Evolutionary conservation across 2,888 invertebrate species (phyloP).

Genomic region (Tipula confusa): DNA sequence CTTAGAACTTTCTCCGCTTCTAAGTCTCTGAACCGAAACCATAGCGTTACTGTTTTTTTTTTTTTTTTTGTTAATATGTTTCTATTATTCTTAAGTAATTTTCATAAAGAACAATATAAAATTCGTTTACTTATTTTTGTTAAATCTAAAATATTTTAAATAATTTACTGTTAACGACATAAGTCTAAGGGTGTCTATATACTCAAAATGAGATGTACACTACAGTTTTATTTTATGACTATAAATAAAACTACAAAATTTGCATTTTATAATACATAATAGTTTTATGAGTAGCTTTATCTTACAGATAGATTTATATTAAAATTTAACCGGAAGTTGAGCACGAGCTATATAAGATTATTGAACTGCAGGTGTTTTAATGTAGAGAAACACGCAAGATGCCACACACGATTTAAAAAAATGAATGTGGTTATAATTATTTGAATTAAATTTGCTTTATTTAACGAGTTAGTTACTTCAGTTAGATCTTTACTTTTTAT

Average conservation of each 20-base stretch:
- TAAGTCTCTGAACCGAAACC: slow-evolving; percentile 30
- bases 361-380: background rate
- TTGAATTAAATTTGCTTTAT: background rate
- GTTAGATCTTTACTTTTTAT: too few relatives aligned
- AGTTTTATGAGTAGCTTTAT: background rate
- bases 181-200: background rate
- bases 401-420: background rate
- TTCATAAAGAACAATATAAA: slow-evolving; percentile 14
- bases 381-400: background rate
- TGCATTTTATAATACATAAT: slow-evolving; percentile 3
- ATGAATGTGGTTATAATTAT: background rate
- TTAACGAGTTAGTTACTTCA: background rate
- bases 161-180: background rate
- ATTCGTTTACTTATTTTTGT: background rate
- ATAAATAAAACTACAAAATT: background rate
- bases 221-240: background rate
- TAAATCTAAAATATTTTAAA: background rate
- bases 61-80: background rate
- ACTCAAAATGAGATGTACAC: too few relatives aligned
- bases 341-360: background rate
- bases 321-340: background rate
- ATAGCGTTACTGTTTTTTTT: background rate
- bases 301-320: background rate
- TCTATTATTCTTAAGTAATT: background rate
- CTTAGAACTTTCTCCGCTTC: slow-evolving; percentile 28